These are phyloP conservation scores for Lithobates pipiens DNA, from an alignment of 2,797 vertebrate genomes.

Conservation along the genomic window DNA sequence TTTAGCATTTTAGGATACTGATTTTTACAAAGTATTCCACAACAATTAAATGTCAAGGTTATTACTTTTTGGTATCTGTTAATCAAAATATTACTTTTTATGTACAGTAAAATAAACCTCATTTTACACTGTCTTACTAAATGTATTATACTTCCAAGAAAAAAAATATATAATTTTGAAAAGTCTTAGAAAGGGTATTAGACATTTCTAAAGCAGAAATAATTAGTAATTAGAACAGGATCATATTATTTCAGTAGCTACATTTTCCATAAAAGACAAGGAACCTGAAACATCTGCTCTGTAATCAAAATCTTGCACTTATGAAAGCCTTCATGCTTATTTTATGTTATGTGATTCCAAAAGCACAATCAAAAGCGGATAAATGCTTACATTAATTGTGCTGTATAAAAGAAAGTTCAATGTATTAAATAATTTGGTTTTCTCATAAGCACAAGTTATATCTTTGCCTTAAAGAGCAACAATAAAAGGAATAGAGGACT, in stretches of 20 bases:
- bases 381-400: constrained; percentile 51
- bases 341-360: constrained; percentile 66
- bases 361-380: constrained; percentile 68
- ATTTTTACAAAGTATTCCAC: background rate
- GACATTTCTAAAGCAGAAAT: background rate
- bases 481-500: constrained; percentile 66
- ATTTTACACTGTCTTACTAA: background rate
- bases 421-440: constrained; percentile 66
- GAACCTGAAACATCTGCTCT: constrained; percentile 64
- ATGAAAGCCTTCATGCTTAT: constrained; percentile 66
- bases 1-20: too few species aligned
- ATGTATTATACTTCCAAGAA: background rate
- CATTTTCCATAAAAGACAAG: background rate
- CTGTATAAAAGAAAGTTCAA: constrained; percentile 62
- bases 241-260: constrained; percentile 2
- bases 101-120: background rate
- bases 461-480: constrained; percentile 64
- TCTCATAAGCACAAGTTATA: constrained; percentile 69
- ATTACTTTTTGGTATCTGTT: background rate
- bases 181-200: background rate
- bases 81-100: background rate
- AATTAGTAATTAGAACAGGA: constrained; percentile 11
- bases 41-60: background rate
- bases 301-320: constrained; percentile 64
- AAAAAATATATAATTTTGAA: background rate